These are phyloP conservation scores for Sula dactylatra DNA, from an alignment of 2,113 vertebrate species.

Conservation along the genomic window DNA sequence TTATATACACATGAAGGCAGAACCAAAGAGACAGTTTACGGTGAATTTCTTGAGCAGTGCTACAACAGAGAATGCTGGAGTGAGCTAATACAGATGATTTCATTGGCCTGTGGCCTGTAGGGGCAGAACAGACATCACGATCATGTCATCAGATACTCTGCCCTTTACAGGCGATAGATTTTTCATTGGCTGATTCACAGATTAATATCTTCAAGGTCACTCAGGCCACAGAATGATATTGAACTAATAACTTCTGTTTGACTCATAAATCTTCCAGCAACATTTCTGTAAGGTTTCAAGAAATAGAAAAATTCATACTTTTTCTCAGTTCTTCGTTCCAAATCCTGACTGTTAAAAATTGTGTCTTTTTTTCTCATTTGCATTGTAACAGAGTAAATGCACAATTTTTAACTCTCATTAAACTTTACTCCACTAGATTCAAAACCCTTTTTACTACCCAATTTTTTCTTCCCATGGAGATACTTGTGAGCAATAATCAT, in stretches of 20 bases:
- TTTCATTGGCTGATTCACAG: neutral
- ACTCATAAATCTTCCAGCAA: neutral
- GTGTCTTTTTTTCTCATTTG: neutral
- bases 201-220: slow-evolving; percentile 28
- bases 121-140: neutral
- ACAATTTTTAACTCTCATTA: neutral
- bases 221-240: neutral
- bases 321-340: neutral
- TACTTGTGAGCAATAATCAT: neutral
- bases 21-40: neutral
- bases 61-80: neutral
- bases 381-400: neutral
- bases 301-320: neutral
- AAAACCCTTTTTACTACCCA: neutral
- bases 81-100: neutral
- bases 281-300: neutral
- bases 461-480: neutral
- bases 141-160: rapidly evolving
- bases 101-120: neutral
- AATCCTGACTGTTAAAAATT: neutral
- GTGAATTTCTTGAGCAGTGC: neutral
- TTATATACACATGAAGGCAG: neutral
- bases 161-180: slow-evolving; percentile 10
- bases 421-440: neutral
- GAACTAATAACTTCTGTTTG: neutral